Conservation (phyloP, 2,113 vertebrate species). For the Cynocephalus volans region DNA sequence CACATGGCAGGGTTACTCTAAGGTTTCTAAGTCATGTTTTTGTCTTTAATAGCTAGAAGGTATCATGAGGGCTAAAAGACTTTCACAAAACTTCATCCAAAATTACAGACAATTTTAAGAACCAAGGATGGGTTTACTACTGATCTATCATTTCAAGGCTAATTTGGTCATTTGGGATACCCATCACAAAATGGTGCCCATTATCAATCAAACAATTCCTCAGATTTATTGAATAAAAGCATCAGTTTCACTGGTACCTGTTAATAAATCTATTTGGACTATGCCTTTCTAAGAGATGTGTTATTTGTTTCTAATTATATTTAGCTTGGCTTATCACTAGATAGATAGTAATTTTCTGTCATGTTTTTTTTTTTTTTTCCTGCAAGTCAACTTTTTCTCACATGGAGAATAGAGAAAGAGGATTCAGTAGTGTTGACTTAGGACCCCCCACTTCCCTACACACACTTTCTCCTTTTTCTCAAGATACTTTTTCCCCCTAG, state of each 20-base stretch:
- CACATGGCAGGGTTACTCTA: rapidly evolving
- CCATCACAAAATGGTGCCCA: background rate
- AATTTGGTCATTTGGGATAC: background rate
- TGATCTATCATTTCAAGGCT: background rate
- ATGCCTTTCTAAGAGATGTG: background rate
- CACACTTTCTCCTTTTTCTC: background rate
- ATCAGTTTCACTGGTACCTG: background rate
- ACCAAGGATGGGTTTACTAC: background rate
- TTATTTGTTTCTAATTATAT: background rate
- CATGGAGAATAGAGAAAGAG: background rate
- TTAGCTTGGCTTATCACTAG: background rate
- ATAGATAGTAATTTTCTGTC: background rate
- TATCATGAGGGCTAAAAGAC: background rate
- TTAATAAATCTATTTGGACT: background rate
- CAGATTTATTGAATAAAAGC: background rate
- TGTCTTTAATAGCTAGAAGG: background rate
- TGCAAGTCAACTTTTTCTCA: background rate
- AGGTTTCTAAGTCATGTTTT: background rate
- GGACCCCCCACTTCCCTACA: background rate
- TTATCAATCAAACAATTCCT: background rate
- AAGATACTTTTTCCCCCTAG: background rate
- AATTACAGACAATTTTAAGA: background rate
- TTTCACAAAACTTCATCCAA: background rate
- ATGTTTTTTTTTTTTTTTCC: background rate
- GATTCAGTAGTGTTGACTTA: background rate